Evolutionary conservation across 2,113 vertebrate genomes (phyloP).

Genomic region (Hassar affinis): DNA sequence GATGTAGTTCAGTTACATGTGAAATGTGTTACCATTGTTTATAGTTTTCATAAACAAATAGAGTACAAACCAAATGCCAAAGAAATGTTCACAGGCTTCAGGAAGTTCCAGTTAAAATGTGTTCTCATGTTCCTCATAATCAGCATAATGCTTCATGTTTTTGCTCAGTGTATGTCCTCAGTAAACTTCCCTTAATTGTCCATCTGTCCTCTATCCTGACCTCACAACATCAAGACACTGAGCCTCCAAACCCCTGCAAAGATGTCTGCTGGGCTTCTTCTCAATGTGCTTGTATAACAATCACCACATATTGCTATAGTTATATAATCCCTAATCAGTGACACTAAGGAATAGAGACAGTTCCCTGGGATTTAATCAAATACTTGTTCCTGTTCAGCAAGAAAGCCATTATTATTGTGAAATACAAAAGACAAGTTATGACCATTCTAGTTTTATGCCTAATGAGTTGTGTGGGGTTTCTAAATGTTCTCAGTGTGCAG

Average conservation of each 20-base stretch:
- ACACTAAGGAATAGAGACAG: not conserved
- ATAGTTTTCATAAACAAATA: not conserved
- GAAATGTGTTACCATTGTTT: not conserved
- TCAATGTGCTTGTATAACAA: slow-evolving; percentile 4
- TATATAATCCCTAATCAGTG: not conserved
- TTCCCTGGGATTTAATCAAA: not conserved
- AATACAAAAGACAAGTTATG: not conserved
- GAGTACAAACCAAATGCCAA: not conserved
- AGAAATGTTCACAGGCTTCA: not conserved
- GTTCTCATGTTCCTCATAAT: slow-evolving; percentile 20
- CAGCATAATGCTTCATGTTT: not conserved
- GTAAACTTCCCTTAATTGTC: slow-evolving; percentile 58
- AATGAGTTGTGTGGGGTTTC: not conserved
- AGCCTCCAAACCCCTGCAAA: slow-evolving; percentile 56
- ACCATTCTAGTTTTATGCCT: not conserved
- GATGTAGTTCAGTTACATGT: not conserved
- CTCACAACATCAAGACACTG: slow-evolving; percentile 59
- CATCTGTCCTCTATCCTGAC: slow-evolving; percentile 69
- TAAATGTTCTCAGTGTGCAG: not conserved
- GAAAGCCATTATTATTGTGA: not conserved
- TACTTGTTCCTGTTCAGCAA: not conserved
- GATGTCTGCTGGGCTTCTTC: slow-evolving; percentile 52
- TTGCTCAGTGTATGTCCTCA: slow-evolving; percentile 33
- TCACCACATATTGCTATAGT: not conserved
- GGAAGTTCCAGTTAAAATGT: not conserved